A percentile compares a stretch with the other conserved stretches of the same genome.
Evolutionary conservation across 2,888 invertebrate species (phyloP).

Genomic region (Caenorhabditis uteleia): DNA sequence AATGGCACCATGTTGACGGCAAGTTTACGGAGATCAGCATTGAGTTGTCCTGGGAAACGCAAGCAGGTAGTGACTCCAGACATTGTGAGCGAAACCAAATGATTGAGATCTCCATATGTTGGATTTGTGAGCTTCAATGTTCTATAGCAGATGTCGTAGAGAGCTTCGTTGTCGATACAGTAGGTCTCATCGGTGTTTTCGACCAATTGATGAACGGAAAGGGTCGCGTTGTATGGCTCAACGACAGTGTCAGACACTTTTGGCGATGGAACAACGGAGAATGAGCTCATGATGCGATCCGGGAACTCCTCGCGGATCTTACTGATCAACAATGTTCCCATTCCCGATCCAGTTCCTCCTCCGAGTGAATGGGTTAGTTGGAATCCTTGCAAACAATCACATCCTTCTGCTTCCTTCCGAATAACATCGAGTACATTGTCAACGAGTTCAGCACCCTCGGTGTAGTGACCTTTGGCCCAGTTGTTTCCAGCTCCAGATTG

Average conservation of each 20-base stretch:
- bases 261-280: slow-evolving; percentile 87
- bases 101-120: slow-evolving; percentile 77
- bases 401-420: slow-evolving; percentile 81
- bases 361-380: slow-evolving; percentile 84
- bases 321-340: slow-evolving; percentile 88
- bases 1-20: slow-evolving; percentile 89
- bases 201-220: slow-evolving; percentile 73
- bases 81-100: slow-evolving; percentile 74
- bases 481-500: slow-evolving; percentile 83
- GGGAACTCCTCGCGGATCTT: slow-evolving; percentile 97
- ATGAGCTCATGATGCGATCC: slow-evolving; percentile 96
- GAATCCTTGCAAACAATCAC: slow-evolving; percentile 91
- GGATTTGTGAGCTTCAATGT: slow-evolving; percentile 77
- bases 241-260: slow-evolving; percentile 80
- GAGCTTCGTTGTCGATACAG: slow-evolving; percentile 73
- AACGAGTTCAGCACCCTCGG: slow-evolving; percentile 79
- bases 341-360: slow-evolving; percentile 86
- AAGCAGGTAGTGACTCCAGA: slow-evolving; percentile 75
- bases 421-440: slow-evolving; percentile 76
- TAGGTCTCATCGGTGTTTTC: slow-evolving; percentile 68
- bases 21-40: slow-evolving; percentile 81
- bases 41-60: slow-evolving; percentile 87
- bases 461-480: slow-evolving; percentile 89
- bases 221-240: slow-evolving; percentile 75
- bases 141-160: slow-evolving; percentile 75